phyloP scores from a whole-genome alignment of 1,140 invertebrate genomes.

The Phymorhynchus buccinoides region DNA sequence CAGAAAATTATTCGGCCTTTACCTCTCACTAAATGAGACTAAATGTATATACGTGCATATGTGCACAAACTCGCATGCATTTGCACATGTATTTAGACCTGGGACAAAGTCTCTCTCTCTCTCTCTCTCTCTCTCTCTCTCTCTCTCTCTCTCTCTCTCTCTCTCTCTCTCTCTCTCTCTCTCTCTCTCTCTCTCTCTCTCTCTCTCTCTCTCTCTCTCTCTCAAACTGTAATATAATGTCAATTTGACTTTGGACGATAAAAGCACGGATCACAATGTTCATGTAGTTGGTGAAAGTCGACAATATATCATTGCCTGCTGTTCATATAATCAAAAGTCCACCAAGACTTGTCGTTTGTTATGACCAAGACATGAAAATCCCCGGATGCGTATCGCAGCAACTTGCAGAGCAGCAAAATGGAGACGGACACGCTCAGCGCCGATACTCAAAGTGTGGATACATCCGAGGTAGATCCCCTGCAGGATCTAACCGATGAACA shows the following conservation, averaged over 20 bases:
- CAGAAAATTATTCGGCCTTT: background rate
- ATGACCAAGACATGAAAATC: background rate
- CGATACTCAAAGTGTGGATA: conserved; percentile 62
- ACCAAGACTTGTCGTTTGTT: background rate
- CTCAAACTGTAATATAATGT: too few relatives aligned
- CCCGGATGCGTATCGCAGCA: conserved; percentile 49
- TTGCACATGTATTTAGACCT: background rate
- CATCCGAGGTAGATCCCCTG: conserved; percentile 63
- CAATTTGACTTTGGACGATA: too few relatives aligned
- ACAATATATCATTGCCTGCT: too few relatives aligned
- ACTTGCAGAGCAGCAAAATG: conserved; percentile 66
- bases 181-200: background rate
- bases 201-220: background rate
- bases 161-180: conserved; percentile 8
- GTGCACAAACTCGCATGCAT: background rate
- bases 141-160: background rate
- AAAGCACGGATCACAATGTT: too few relatives aligned
- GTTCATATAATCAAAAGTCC: too few relatives aligned
- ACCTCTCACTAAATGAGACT: background rate
- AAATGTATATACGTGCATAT: background rate
- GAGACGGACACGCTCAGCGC: conserved; percentile 65
- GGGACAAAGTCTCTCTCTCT: background rate
- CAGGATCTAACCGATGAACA: conserved; percentile 70
- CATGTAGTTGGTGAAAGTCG: too few relatives aligned
- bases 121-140: background rate